A percentile compares a stretch with the other conserved stretches of the same genome.
Conservation (phyloP, 2,113 vertebrate species). For the Poicephalus meyeri region DNA sequence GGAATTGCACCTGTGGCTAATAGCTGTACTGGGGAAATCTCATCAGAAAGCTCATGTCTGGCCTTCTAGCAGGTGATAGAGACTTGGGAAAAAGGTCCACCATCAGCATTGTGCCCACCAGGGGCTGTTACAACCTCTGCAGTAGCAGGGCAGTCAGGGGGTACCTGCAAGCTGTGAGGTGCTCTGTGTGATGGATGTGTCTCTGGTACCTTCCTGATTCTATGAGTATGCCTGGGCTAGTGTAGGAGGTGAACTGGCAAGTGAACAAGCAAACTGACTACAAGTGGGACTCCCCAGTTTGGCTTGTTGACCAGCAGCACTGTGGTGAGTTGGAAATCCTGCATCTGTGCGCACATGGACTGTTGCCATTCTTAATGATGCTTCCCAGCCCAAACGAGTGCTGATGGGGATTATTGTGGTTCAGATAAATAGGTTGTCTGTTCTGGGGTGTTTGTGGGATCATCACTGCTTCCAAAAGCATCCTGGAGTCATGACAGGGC, state of each 20-base stretch:
- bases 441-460: background rate
- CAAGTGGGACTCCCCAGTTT: background rate
- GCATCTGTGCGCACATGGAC: fast-evolving
- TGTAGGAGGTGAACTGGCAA: background rate
- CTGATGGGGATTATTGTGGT: background rate
- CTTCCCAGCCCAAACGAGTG: background rate
- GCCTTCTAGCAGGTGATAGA: background rate
- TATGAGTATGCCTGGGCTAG: background rate
- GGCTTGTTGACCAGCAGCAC: background rate
- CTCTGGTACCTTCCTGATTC: background rate
- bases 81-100: background rate
- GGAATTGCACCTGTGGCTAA: fast-evolving
- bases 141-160: fast-evolving
- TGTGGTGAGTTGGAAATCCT: background rate
- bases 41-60: background rate
- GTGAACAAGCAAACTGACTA: background rate
- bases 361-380: background rate
- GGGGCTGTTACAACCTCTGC: background rate
- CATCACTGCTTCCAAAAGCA: background rate
- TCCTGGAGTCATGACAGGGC: background rate
- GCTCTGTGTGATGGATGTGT: background rate
- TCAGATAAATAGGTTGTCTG: background rate
- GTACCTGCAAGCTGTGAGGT: background rate
- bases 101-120: fast-evolving
- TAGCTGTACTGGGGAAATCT: background rate